A percentile compares a stretch with the other conserved stretches of the same genome.
Conservation (phyloP, 64 coral and sea anemone species). For the Stichodactyla helianthus region DNA sequence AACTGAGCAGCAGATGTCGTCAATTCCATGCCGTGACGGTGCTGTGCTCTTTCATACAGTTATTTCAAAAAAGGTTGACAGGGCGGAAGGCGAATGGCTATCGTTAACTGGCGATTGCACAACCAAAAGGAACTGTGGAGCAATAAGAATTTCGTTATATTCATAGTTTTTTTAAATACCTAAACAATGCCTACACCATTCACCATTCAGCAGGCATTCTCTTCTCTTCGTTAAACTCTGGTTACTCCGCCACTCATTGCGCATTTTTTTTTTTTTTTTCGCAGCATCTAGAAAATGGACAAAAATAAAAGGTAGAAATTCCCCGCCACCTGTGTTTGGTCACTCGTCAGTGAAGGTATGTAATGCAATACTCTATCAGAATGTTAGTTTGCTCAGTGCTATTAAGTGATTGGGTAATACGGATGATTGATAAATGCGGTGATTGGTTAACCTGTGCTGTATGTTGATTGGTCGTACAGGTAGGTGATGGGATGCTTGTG, state of each 20-base stretch:
- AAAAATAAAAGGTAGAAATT: conserved; percentile 52
- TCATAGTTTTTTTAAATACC: too few relatives aligned
- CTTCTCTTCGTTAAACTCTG: not conserved
- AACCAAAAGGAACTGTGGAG: too few relatives aligned
- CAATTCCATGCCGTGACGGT: too few relatives aligned
- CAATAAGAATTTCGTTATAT: too few relatives aligned
- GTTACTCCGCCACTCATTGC: not conserved
- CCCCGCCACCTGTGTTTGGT: conserved; percentile 59
- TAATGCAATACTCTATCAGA: not conserved
- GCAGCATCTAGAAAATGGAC: conserved; percentile 40
- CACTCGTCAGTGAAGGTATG: conserved; percentile 74
- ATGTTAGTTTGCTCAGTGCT: not conserved
- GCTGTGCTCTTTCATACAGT: too few relatives aligned
- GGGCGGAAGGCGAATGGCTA: too few relatives aligned
- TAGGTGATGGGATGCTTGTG: conserved; percentile 86
- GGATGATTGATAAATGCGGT: not conserved
- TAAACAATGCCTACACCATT: too few relatives aligned
- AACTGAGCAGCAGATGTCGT: too few relatives aligned
- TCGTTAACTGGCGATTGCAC: too few relatives aligned
- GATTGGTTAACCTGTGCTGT: not conserved
- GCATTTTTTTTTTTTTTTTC: not conserved
- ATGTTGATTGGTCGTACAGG: conserved; percentile 19
- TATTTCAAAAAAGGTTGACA: too few relatives aligned
- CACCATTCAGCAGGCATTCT: not conserved
- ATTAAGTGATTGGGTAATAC: not conserved